Evolutionary conservation across 2,888 invertebrate genomes (phyloP).

Genomic region (Cerceris ruficornis): DNA sequence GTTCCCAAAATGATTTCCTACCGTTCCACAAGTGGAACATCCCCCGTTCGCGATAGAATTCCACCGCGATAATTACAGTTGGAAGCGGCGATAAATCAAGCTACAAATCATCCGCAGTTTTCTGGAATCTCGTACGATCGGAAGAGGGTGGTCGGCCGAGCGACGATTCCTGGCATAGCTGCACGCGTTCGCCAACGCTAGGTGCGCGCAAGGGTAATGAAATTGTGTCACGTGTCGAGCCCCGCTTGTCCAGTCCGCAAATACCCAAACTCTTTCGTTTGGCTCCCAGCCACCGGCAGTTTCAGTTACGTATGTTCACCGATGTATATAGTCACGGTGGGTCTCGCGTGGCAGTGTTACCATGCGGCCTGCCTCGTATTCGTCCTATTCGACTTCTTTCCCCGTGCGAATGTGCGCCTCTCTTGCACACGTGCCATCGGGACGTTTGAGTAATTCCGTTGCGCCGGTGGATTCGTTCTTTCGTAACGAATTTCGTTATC

Average conservation of each 20-base stretch:
- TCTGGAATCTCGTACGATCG: not conserved
- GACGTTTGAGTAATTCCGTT: constrained; percentile 1
- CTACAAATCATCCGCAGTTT: not conserved
- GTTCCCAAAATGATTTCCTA: too few relatives aligned
- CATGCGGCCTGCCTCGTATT: not conserved
- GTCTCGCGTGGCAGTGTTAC: constrained; percentile 15
- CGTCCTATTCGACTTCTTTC: not conserved
- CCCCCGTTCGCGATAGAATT: too few relatives aligned
- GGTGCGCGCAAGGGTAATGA: constrained; percentile 46
- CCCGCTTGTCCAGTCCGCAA: constrained; percentile 69
- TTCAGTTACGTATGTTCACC: constrained; percentile 24
- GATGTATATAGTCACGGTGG: not conserved
- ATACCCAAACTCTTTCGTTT: constrained; percentile 68
- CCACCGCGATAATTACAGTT: not conserved
- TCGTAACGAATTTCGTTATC: not conserved
- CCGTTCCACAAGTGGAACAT: too few relatives aligned
- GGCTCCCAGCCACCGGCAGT: constrained; percentile 65
- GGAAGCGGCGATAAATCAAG: not conserved
- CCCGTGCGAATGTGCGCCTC: not conserved
- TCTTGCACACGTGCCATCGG: constrained; percentile 3
- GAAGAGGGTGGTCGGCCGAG: not conserved
- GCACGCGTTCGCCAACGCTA: constrained; percentile 3
- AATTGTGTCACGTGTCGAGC: constrained; percentile 68
- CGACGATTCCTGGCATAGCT: not conserved
- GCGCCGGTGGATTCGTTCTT: not conserved